A percentile compares a stretch with the other conserved stretches of the same genome.
Conservation (phyloP, 1,140 invertebrate genomes). For the Drosophila rhopaloa region DNA sequence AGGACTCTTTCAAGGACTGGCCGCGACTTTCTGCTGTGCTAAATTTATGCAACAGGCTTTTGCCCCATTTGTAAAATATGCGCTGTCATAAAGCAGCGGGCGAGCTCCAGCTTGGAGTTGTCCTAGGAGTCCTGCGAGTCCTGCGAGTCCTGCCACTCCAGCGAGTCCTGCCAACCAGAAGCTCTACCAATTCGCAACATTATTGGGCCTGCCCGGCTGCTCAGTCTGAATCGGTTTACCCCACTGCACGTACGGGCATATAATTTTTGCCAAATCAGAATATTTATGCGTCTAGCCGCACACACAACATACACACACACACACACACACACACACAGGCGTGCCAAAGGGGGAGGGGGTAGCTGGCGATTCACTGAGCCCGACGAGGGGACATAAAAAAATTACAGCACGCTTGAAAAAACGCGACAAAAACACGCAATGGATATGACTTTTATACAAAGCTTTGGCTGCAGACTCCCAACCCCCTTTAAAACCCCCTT, state of each 20-base stretch:
- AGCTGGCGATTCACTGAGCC: slow-evolving; percentile 29
- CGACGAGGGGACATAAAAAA: slow-evolving; percentile 59
- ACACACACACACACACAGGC: slow-evolving; percentile 19
- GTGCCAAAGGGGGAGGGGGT: neutral
- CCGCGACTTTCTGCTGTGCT: slow-evolving; percentile 39
- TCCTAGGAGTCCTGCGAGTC: slow-evolving; percentile 10
- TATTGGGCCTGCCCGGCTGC: slow-evolving; percentile 53
- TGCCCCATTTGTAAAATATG: slow-evolving; percentile 82
- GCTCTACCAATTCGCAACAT: slow-evolving; percentile 35
- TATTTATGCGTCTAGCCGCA: slow-evolving; percentile 83
- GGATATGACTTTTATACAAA: slow-evolving; percentile 80
- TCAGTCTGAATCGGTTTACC: slow-evolving; percentile 10
- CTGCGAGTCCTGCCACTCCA: slow-evolving; percentile 1
- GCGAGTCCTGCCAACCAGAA: slow-evolving; percentile 5
- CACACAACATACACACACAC: slow-evolving; percentile 45
- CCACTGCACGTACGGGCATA: slow-evolving; percentile 76
- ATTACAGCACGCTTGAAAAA: slow-evolving; percentile 79
- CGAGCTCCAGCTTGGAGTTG: slow-evolving; percentile 12
- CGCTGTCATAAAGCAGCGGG: slow-evolving; percentile 77
- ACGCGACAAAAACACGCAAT: slow-evolving; percentile 82
- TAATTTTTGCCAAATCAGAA: slow-evolving; percentile 84
- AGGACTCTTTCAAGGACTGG: slow-evolving; percentile 46
- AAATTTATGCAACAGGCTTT: slow-evolving; percentile 82
- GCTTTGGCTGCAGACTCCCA: slow-evolving; percentile 34
- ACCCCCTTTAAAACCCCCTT: neutral